These are phyloP conservation scores for Eublepharis macularius DNA, from an alignment of 2,113 vertebrate species.

Conservation along the genomic window DNA sequence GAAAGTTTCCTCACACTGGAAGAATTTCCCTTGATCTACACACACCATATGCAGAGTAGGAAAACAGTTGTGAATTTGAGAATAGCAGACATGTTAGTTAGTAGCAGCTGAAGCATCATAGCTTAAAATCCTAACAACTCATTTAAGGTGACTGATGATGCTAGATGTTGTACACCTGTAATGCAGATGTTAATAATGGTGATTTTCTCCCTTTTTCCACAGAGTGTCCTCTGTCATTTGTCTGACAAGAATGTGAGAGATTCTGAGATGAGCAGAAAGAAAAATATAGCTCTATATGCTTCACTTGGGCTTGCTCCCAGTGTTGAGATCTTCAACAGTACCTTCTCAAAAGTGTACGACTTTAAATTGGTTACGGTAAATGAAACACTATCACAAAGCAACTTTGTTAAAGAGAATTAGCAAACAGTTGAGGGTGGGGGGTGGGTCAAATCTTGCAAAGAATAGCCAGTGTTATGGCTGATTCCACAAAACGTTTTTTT, in stretches of 20 bases:
- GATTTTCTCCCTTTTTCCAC: slow-evolving; percentile 19
- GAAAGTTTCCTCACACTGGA: no score
- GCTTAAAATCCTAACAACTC: no score
- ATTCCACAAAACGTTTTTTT: neutral
- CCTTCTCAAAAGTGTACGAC: slow-evolving; percentile 38
- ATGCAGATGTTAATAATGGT: neutral
- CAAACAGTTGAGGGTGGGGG: neutral
- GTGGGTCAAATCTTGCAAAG: neutral
- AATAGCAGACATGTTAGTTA: no score
- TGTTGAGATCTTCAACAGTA: slow-evolving; percentile 55
- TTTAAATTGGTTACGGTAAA: slow-evolving; percentile 59
- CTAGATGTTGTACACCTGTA: neutral
- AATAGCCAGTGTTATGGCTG: neutral
- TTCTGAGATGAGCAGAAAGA: neutral
- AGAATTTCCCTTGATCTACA: no score
- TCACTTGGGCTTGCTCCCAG: slow-evolving; percentile 57
- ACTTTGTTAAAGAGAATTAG: neutral
- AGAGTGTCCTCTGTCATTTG: slow-evolving; percentile 50
- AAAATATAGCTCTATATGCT: slow-evolving; percentile 28
- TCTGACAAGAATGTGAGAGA: neutral
- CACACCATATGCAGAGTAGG: no score
- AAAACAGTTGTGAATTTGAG: no score
- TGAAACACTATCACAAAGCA: neutral
- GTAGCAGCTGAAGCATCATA: no score
- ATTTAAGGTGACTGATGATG: neutral